Evolutionary conservation across 2,888 invertebrate species (phyloP).

Genomic region (Carterocephalus palaemon): DNA sequence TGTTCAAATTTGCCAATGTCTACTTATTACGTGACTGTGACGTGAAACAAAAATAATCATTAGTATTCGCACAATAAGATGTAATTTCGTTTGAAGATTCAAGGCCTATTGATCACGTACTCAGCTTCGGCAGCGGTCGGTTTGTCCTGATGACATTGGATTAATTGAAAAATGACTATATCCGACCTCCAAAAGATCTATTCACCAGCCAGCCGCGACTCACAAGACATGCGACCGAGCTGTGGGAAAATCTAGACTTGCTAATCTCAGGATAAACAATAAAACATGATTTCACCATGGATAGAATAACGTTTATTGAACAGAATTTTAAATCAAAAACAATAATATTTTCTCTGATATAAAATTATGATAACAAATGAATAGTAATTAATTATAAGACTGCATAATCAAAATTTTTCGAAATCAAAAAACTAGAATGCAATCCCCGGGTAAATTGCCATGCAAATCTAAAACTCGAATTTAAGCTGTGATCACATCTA

Average conservation of each 20-base stretch:
- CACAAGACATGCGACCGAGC: conserved; percentile 44
- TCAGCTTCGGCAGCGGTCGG: conserved; percentile 54
- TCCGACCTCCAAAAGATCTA: conserved; percentile 59
- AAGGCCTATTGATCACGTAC: conserved; percentile 33
- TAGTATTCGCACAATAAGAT: conserved; percentile 42
- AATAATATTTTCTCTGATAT: conserved; percentile 33
- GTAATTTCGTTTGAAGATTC: conserved; percentile 39
- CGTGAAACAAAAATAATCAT: conserved; percentile 37
- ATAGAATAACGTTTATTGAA: conserved; percentile 67
- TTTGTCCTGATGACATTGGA: conserved; percentile 68
- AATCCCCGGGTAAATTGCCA: conserved; percentile 72
- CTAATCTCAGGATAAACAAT: conserved; percentile 29
- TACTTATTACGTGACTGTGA: conserved; percentile 35
- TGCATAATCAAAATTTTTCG: conserved; percentile 76
- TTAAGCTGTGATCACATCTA: conserved; percentile 49
- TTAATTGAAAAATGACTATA: conserved; percentile 72
- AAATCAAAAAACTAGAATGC: conserved; percentile 71
- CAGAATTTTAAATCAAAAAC: conserved; percentile 51
- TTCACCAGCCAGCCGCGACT: too few species aligned
- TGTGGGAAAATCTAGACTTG: conserved; percentile 48
- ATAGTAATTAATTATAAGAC: conserved; percentile 61
- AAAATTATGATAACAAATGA: conserved; percentile 31
- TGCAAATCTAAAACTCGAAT: conserved; percentile 74
- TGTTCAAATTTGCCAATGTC: conserved; percentile 55
- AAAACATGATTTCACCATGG: conserved; percentile 38